Base-by-base conservation (phyloP, 1,140 invertebrate species). In the Cephus cinctus region DNA sequence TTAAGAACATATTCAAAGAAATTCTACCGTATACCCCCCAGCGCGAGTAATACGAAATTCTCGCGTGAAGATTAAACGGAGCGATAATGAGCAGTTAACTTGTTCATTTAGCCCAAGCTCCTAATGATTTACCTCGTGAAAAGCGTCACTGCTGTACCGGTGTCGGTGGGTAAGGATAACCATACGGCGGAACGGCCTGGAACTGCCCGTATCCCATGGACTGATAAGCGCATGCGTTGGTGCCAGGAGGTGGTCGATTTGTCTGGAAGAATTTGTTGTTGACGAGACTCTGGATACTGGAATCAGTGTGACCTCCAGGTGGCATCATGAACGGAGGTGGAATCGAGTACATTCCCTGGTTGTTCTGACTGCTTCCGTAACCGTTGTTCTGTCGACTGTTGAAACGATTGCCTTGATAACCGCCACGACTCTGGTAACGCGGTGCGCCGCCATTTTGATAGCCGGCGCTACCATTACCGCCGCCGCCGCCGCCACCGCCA, bases 201-300 rank as follows among this genome's bases (percentile, higher is more conserved):
- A 76, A 78, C 30, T 76, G 73, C 3, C 71, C 64, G 34, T 80
- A 80, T 22, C 77, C 74, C 72, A 81, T 76, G 5, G 79, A 81
- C 45, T 82, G 81, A 46, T 81, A 83, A 12, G 81, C 81, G 54
- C 81, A 83, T 1, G 80, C 77, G 35, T 80, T 81, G 8, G 77
- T 69, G 42, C 70, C 71, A 0, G 80, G 77, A 4, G 81, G 72
- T 41, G 80, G 75, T 42, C 80, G 70, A 45, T 71, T 76, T 3
- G 75, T 79, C 57, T 83, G 81, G 77, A 83, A 84, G 71, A 83
- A 84, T 54, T 83, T 84, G 66, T 79, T 81, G 61, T 79, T 83
- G 35, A 83, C 77, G 22, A 83, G 67, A 12, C 75, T 79, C 41
- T 83, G 81, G 27, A 83, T 78, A n/a, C 75, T 77, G 1, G 78